Evolutionary conservation across 1,140 invertebrate genomes (phyloP), one percentile per base, ranked within the genome.

Genomic region (Chymomyza costata): DNA sequence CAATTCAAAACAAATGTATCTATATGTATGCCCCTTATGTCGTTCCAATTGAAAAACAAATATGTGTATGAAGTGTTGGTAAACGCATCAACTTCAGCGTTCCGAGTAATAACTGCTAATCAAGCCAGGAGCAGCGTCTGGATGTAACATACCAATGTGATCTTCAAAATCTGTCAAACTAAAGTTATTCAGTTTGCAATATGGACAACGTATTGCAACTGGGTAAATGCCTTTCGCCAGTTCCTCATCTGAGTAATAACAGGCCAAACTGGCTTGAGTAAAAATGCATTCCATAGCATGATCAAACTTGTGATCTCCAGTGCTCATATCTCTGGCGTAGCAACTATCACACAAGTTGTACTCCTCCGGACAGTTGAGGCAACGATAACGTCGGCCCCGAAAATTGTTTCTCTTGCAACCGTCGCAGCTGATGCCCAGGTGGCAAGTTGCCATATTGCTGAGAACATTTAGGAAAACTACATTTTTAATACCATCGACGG

Each of bases 241-340:
- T 13, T 38, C 13, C 10, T 21, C 25, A 6, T 32, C 10, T 5
- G 30, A 17, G 16, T 19, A 31, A n/a, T 34, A 34, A 7, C 15
- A 11, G 11, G 28, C 37, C 19, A 47, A 7, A 7, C 6, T 43
- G 1, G 14, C 39, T 13, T 37, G 53, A 3, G 54, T 50, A 11
- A 31, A 38, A 6, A 57, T 50, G 40, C 54, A 50, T 6, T 16
- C 28, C 47, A 57, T 50, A 3, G 54, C 38, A 31, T 57, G 47
- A 19, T 57, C 54, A 16, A 51, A 57, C 25, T 51, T 50, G 40
- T 57, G 54, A 1, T 30, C 47, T 11, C 44, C 5, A 39, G 47
- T 57, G 31, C 47, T 57, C 47, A 51, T 46, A n/a, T 56, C 53
- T 1, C 39, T 16, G 8, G 45, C 45, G 15, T 50, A 50, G 39